phyloP scores from a whole-genome alignment of 2,113 vertebrate species.

The Orthonyx spaldingii region DNA sequence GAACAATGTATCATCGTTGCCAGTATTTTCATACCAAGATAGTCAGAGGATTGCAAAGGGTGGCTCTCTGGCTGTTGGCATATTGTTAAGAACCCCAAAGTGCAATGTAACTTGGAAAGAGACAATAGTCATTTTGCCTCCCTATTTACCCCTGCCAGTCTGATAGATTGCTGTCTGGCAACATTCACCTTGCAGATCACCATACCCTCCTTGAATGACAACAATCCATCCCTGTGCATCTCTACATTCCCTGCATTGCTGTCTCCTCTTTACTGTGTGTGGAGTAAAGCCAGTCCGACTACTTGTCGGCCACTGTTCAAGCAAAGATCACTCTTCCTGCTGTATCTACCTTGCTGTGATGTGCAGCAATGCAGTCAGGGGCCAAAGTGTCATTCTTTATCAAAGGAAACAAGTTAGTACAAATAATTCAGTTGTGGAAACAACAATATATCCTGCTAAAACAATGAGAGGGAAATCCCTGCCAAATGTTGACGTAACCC shows the following conservation, averaged over 20 bases:
- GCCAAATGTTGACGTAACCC: neutral
- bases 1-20: neutral
- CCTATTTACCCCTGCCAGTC: neutral
- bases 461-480: neutral
- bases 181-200: neutral
- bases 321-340: neutral
- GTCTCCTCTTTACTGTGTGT: neutral
- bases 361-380: neutral
- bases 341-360: neutral
- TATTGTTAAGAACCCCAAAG: neutral
- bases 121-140: neutral
- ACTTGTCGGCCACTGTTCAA: neutral
- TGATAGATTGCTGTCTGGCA: neutral
- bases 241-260: neutral
- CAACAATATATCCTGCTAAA: neutral
- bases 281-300: neutral
- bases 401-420: neutral
- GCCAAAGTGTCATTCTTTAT: neutral
- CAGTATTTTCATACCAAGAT: neutral
- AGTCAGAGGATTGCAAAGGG: neutral
- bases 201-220: neutral
- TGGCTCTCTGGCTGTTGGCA: neutral
- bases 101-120: neutral
- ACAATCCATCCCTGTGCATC: neutral
- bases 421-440: neutral